phyloP scores from a whole-genome alignment of 1,140 invertebrate genomes.

The Sinella curviseta region DNA sequence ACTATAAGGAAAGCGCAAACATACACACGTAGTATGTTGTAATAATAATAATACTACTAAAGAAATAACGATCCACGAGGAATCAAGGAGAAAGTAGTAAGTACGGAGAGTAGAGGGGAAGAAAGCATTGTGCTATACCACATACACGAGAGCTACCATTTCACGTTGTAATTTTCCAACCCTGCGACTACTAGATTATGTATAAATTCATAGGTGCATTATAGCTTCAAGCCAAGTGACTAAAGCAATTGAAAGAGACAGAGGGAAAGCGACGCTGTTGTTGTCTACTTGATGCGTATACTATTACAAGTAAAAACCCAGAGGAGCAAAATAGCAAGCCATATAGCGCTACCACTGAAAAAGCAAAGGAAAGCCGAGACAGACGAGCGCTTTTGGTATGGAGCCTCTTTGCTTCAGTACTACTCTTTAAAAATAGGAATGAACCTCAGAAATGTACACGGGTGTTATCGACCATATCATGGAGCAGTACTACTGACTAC shows the following conservation, averaged over 20 bases:
- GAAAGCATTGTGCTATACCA: neutral
- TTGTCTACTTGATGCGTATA: neutral
- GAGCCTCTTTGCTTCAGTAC: no score
- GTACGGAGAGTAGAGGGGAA: neutral
- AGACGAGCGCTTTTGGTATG: no score
- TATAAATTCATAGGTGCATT: neutral
- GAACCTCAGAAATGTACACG: neutral
- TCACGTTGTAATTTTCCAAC: no score
- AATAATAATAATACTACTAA: neutral
- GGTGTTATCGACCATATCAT: conserved; percentile 21
- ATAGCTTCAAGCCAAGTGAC: neutral
- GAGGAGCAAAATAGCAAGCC: neutral
- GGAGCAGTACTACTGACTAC: no score
- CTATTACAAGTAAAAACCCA: neutral
- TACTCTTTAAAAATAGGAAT: no score
- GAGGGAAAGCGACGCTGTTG: neutral
- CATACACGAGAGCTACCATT: no score
- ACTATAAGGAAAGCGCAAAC: neutral
- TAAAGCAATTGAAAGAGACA: conserved; percentile 5
- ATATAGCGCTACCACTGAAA: no score
- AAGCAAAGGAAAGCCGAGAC: no score
- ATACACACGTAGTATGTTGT: neutral
- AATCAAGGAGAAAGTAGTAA: conserved; percentile 6
- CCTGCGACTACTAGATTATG: neutral
- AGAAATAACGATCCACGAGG: conserved; percentile 7